phyloP scores from a whole-genome alignment of 2,888 invertebrate species.

The Andrena haemorrhoa region DNA sequence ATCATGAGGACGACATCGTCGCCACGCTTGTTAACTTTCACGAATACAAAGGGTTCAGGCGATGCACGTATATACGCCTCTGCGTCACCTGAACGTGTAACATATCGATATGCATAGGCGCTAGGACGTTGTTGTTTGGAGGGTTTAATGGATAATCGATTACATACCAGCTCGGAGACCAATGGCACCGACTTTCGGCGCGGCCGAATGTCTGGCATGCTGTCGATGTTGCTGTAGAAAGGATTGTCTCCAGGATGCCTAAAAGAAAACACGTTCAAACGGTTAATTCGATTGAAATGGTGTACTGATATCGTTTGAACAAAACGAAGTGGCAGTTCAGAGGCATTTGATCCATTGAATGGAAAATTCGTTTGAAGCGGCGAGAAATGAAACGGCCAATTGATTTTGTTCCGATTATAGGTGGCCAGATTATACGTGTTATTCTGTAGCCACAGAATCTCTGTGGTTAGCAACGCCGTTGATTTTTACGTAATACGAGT shows the following conservation, averaged over 20 bases:
- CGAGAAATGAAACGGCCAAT: too few species aligned
- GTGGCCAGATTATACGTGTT: too few species aligned
- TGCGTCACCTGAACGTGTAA: conserved; percentile 33
- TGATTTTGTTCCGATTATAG: too few species aligned
- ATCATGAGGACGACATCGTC: conserved; percentile 41
- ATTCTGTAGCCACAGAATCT: too few species aligned
- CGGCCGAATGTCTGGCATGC: conserved; percentile 99
- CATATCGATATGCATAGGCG: conserved; percentile 50
- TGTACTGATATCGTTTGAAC: too few species aligned
- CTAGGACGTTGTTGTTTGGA: conserved; percentile 32
- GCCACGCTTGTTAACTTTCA: conserved; percentile 73
- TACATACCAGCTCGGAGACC: conserved; percentile 99
- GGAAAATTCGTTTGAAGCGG: neutral
- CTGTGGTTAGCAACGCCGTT: too few species aligned
- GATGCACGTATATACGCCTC: conserved; percentile 66
- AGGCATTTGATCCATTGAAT: too few species aligned
- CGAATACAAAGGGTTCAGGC: conserved; percentile 75
- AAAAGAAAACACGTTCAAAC: conserved; percentile 79
- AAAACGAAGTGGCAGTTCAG: too few species aligned
- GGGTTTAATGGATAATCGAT: conserved; percentile 69
- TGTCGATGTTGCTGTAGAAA: conserved; percentile 99
- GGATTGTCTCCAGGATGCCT: conserved; percentile 98
- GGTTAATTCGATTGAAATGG: conserved; percentile 8
- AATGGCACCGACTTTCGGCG: conserved; percentile 98
- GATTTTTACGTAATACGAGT: neutral